These are phyloP conservation scores for Sander lucioperca DNA, from an alignment of 2,113 vertebrate species.

Conservation along the genomic window DNA sequence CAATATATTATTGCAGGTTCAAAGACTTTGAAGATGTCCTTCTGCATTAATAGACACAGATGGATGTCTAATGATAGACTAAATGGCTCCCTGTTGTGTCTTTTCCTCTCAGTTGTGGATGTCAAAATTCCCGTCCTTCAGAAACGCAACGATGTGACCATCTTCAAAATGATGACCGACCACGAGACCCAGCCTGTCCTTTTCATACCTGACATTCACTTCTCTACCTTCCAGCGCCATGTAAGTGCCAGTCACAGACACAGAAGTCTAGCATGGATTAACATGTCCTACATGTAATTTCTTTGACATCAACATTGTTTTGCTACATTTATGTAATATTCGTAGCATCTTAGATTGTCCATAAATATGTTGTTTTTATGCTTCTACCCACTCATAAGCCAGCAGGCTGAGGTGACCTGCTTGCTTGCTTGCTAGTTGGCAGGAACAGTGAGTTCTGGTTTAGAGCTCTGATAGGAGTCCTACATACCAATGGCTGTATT, in stretches of 20 bases:
- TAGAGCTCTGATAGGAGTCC: conserved; percentile 64
- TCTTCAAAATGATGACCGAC: conserved; percentile 94
- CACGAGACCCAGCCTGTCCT: conserved; percentile 96
- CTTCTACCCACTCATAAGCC: conserved; percentile 51
- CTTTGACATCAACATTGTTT: not conserved
- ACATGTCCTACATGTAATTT: not conserved
- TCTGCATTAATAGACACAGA: not conserved
- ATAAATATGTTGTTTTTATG: conserved; percentile 51
- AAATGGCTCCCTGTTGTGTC: not conserved
- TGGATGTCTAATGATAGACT: not conserved
- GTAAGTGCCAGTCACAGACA: conserved; percentile 82
- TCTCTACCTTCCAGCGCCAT: conserved; percentile 93
- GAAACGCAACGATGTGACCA: conserved; percentile 93
- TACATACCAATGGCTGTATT: conserved; percentile 52
- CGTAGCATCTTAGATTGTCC: conserved; percentile 28
- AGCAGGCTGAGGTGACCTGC: conserved; percentile 71
- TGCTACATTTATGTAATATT: not conserved
- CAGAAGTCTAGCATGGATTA: not conserved
- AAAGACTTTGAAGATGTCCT: not conserved
- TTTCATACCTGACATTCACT: conserved; percentile 97
- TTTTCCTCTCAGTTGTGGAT: conserved; percentile 84
- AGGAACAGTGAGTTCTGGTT: conserved; percentile 70
- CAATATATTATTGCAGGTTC: not conserved
- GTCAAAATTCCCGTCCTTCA: conserved; percentile 92
- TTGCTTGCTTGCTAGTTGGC: conserved; percentile 59